Evolutionary conservation across 1,140 invertebrate genomes (phyloP).

Genomic region (Helicoverpa armigera): DNA sequence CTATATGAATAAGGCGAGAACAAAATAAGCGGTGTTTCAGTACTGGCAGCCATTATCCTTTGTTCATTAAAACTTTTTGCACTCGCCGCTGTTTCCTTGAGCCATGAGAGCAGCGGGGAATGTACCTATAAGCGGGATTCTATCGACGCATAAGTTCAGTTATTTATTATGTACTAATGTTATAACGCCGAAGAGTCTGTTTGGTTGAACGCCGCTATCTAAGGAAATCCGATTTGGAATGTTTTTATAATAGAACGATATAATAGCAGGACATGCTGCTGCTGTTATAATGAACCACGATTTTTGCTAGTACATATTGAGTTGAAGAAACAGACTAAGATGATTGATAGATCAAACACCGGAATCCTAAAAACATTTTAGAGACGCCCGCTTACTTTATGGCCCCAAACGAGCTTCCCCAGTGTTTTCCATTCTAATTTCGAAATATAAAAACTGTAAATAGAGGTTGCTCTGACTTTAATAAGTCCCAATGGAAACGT

Average conservation of each 20-base stretch:
- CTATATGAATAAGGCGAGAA: constrained; percentile 5
- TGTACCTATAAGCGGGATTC: not conserved
- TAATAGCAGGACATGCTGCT: no score
- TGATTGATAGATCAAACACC: no score
- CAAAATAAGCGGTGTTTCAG: constrained; percentile 36
- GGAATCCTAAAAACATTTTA: no score
- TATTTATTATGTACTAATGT: no score
- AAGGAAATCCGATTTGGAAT: no score
- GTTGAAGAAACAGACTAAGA: no score
- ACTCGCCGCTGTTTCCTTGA: not conserved
- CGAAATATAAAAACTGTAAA: constrained; percentile 31
- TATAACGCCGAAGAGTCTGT: no score
- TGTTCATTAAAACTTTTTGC: constrained; percentile 53
- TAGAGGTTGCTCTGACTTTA: constrained; percentile 15
- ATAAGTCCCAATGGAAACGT: constrained; percentile 29
- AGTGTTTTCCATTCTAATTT: constrained; percentile 31
- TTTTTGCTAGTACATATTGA: no score
- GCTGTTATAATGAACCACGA: no score
- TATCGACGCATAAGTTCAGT: not conserved
- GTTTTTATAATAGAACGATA: no score
- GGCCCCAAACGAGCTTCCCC: not conserved
- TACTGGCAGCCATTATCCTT: constrained; percentile 42
- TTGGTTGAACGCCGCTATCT: no score
- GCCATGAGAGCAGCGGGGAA: not conserved
- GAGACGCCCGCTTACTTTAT: not conserved